These are phyloP conservation scores for Phacellophora camtschatica DNA, from an alignment of 30 jellyfish, hydroid and myxozoan genomes.

Conservation along the genomic window DNA sequence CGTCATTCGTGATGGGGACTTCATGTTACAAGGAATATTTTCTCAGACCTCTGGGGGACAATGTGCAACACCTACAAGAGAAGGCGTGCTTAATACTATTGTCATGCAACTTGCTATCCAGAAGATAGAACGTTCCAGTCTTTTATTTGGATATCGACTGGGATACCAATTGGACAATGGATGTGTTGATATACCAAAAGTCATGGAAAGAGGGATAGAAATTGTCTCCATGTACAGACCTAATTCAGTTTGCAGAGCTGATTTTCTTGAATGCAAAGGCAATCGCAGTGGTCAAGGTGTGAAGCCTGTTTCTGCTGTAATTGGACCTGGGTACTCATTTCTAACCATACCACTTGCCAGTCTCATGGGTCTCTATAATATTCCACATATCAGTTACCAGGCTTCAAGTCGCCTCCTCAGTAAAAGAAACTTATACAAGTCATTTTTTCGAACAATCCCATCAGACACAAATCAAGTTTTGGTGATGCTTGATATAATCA, in stretches of 20 bases:
- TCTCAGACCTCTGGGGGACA: constrained; percentile 39
- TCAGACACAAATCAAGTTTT: constrained; percentile 82
- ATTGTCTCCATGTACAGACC: constrained; percentile 83
- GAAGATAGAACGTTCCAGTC: background rate
- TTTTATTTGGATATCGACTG: constrained; percentile 51
- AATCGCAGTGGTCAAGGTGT: constrained; percentile 21
- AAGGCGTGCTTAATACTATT: constrained; percentile 52
- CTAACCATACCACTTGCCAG: constrained; percentile 92
- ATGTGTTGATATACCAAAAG: constrained; percentile 64
- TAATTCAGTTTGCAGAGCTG: constrained; percentile 88
- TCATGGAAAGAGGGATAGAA: constrained; percentile 95
- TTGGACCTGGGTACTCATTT: constrained; percentile 80
- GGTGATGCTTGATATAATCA: constrained; percentile 81
- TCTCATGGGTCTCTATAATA: constrained; percentile 61
- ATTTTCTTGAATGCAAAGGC: constrained; percentile 59
- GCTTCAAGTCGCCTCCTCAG: constrained; percentile 88
- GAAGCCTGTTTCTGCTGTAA: constrained; percentile 51
- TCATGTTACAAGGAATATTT: constrained; percentile 73
- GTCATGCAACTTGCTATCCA: constrained; percentile 80
- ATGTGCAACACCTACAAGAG: constrained; percentile 28
- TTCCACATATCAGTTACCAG: constrained; percentile 89
- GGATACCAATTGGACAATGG: constrained; percentile 89
- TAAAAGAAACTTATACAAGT: constrained; percentile 67
- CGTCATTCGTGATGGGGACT: constrained; percentile 67
- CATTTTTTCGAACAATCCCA: constrained; percentile 92